These are phyloP conservation scores for Chaetodon auriga DNA, from an alignment of 2,113 vertebrate genomes.

Conservation along the genomic window DNA sequence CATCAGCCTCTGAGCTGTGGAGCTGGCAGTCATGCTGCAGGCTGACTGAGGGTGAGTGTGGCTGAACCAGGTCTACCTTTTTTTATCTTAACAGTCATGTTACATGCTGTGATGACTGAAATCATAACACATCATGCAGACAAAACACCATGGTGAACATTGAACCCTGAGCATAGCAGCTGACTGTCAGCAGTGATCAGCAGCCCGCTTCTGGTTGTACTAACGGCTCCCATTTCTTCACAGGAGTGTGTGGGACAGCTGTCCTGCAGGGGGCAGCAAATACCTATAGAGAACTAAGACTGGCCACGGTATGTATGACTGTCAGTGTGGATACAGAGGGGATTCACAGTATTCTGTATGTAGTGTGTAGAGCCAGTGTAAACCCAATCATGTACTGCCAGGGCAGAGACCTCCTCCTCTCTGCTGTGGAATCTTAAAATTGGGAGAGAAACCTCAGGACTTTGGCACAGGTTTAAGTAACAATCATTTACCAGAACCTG, in stretches of 20 bases:
- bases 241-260: background rate
- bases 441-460: slow-evolving; percentile 81
- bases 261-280: background rate
- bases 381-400: slow-evolving; percentile 83
- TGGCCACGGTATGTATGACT: background rate
- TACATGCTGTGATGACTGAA: slow-evolving; percentile 49
- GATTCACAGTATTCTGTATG: background rate
- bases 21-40: background rate
- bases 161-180: slow-evolving; percentile 45
- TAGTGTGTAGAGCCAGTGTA: fast-evolving
- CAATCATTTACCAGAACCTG: slow-evolving; percentile 69
- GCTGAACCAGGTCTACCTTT: fast-evolving
- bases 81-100: fast-evolving
- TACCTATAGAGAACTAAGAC: fast-evolving
- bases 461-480: slow-evolving; percentile 83
- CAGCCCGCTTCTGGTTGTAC: fast-evolving
- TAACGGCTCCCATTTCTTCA: background rate
- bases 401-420: slow-evolving; percentile 69
- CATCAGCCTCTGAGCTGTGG: background rate
- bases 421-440: slow-evolving; percentile 78
- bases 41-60: slow-evolving; percentile 13
- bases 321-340: background rate
- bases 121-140: slow-evolving; percentile 79
- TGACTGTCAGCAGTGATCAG: background rate
- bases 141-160: slow-evolving; percentile 47